phyloP scores from a whole-genome alignment of 2,113 vertebrate genomes.

The Cyanoderma ruficeps region DNA sequence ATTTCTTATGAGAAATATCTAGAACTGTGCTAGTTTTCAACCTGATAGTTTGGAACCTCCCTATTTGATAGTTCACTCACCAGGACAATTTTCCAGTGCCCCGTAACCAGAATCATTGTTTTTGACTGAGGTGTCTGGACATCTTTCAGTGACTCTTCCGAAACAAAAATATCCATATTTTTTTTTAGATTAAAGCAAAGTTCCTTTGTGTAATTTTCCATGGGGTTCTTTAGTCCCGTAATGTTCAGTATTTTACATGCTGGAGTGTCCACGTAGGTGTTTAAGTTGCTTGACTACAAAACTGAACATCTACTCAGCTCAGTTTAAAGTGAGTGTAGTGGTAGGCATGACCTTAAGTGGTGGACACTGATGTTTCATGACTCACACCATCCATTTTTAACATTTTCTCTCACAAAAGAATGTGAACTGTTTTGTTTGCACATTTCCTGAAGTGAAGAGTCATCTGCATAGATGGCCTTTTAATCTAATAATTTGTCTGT shows the following conservation, averaged over 20 bases:
- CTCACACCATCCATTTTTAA: neutral
- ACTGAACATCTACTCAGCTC: neutral
- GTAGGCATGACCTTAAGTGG: neutral
- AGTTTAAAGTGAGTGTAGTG: neutral
- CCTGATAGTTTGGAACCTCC: neutral
- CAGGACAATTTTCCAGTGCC: neutral
- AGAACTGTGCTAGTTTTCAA: neutral
- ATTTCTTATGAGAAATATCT: neutral
- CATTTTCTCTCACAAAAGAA: neutral
- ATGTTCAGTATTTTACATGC: neutral
- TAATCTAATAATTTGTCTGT: neutral
- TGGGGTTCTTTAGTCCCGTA: neutral
- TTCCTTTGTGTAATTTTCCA: neutral
- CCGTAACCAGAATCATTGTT: neutral
- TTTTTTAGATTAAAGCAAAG: neutral
- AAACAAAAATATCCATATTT: neutral
- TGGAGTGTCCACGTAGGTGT: neutral
- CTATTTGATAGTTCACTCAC: neutral
- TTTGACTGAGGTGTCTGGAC: neutral
- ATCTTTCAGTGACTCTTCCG: neutral
- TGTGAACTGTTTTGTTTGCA: neutral
- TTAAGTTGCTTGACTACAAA: neutral
- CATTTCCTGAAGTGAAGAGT: neutral
- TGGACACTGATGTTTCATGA: neutral
- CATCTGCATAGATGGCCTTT: neutral